Base-by-base conservation (phyloP, 2,888 invertebrate genomes). In the Drosophila borborema region DNA sequence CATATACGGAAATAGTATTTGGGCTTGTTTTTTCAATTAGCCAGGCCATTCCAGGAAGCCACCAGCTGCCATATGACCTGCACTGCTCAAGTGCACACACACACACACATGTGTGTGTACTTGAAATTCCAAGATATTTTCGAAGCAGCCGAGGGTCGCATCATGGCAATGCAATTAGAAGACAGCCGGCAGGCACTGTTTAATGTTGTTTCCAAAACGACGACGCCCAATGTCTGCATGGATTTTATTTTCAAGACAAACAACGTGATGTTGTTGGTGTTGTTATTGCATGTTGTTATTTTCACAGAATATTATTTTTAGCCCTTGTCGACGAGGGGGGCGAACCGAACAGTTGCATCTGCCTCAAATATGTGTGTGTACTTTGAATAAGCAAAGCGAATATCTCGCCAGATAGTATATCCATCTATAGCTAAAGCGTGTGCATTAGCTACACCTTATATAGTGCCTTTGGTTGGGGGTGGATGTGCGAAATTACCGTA, bases 121-220 rank as follows among this genome's bases (percentile, higher is more conserved):
- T 88, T 85, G 86, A 85, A 85, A 86, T 88, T 85, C 89, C 85
- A 80, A 85, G 89, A 86, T 86, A 86, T 88, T 88, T 85, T 88
- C 54, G 89, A 82, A 87, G 88, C 70, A 72, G 63, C 76, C 86
- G 84, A 88, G 89, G 81, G 86, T 88, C 85, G 86, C 46, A 65
- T 58, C 46, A 64, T 72, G 79, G 82, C 79, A 77, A 74, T 88
- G 85, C 89, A 85, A 85, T 85, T 85, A 88, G 66, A 82, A 82
- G 75, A 75, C 86, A 75, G 74, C 80, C 77, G 75, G 64, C 82
- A 70, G 74, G 64, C 68, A 60, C 60, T 64, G 64, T 51, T 72
- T 70, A 71, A 78, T 77, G 82, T 71, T 75, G 71, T 36, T 76
- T 74, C 86, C 86, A 83, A 83, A 72, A 80, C 75, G 70, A 51